These are phyloP conservation scores for Hydrotaea cyrtoneurina DNA, from an alignment of 2,888 invertebrate genomes.

Conservation along the genomic window DNA sequence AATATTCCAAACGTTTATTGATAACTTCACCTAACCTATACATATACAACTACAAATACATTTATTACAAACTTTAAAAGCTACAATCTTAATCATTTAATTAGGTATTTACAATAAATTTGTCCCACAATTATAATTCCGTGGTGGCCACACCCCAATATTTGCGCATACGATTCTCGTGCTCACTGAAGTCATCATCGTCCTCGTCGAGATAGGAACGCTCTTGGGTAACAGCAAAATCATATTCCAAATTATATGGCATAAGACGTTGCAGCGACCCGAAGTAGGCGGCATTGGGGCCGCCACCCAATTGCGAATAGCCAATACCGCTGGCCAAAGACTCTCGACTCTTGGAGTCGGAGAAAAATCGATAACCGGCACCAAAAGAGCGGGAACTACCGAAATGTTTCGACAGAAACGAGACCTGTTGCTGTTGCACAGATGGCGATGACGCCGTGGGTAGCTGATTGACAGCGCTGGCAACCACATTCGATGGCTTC, in stretches of 20 bases:
- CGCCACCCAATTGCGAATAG: conserved; percentile 82
- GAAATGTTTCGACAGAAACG: conserved; percentile 88
- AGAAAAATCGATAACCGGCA: conserved; percentile 72
- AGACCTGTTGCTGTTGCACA: conserved; percentile 73
- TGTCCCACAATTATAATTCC: conserved; percentile 83
- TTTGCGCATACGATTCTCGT: conserved; percentile 92
- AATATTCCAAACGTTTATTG: neutral
- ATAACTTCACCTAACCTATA: neutral
- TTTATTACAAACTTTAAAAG: neutral
- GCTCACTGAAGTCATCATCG: conserved; percentile 87
- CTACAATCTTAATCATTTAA: neutral
- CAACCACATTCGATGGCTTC: conserved; percentile 68
- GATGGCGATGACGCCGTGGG: conserved; percentile 44
- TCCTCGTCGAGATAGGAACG: conserved; percentile 80
- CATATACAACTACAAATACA: neutral
- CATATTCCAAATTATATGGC: conserved; percentile 92
- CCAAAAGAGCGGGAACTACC: conserved; percentile 89
- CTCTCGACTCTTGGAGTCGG: conserved; percentile 72
- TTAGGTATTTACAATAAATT: neutral
- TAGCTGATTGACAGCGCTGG: neutral
- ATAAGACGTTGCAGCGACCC: conserved; percentile 91
- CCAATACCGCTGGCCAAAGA: conserved; percentile 71
- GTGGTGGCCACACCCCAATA: conserved; percentile 96
- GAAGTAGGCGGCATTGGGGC: conserved; percentile 93
- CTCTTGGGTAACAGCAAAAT: conserved; percentile 91